Percentiles rank a stretch among this genome's conserved stretches.
Conservation (phyloP, 2,888 invertebrate genomes). For the Tetropium fuscum region DNA sequence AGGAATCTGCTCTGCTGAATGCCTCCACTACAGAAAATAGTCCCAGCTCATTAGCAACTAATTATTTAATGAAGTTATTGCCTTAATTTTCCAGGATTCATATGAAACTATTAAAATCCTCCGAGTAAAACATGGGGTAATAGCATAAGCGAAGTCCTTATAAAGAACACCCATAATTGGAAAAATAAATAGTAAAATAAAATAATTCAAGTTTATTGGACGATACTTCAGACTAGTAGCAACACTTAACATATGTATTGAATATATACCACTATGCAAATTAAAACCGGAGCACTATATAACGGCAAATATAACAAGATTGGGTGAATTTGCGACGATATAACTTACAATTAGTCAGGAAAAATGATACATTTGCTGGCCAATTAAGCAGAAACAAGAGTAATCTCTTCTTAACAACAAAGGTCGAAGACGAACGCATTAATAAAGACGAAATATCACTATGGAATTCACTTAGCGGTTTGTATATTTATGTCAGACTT, state of each 20-base stretch:
- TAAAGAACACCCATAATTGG: constrained; percentile 57
- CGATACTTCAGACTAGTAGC: constrained; percentile 57
- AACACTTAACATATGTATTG: constrained; percentile 54
- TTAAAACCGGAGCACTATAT: constrained; percentile 39
- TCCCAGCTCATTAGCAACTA: constrained; percentile 25
- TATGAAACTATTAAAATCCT: constrained; percentile 46
- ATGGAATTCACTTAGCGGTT: constrained; percentile 28
- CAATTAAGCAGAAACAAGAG: constrained; percentile 42
- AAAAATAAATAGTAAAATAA: constrained; percentile 58
- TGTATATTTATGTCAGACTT: constrained; percentile 20
- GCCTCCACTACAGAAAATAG: constrained; percentile 10
- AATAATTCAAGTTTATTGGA: constrained; percentile 59
- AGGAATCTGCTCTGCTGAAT: too few species aligned
- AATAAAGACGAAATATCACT: constrained; percentile 26
- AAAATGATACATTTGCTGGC: constrained; percentile 43
- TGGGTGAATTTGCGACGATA: constrained; percentile 45
- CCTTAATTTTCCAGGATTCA: constrained; percentile 27
- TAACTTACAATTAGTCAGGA: constrained; percentile 55
- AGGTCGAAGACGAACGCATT: constrained; percentile 26
- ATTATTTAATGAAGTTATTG: constrained; percentile 41
- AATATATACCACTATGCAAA: constrained; percentile 59
- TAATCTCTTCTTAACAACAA: constrained; percentile 15
- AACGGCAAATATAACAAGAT: constrained; percentile 41
- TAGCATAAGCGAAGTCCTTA: constrained; percentile 54
- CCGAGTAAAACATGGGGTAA: constrained; percentile 54